Percentiles rank a stretch among this genome's conserved stretches.
Conservation (phyloP, 2,888 invertebrate species). For the Metalampra italica region DNA sequence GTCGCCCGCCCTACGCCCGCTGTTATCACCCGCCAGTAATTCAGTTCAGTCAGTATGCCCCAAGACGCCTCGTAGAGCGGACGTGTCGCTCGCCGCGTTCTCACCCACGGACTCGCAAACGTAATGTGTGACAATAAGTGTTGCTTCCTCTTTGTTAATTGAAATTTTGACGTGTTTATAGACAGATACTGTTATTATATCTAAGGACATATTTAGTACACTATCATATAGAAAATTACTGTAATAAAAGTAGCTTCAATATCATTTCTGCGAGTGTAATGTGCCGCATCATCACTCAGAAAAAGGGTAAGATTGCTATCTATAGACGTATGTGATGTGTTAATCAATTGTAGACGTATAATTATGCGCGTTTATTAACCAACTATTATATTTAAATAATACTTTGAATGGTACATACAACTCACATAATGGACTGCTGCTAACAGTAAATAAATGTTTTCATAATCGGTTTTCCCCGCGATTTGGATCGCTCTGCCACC, state of each 20-base stretch:
- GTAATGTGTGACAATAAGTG: slow-evolving; percentile 78
- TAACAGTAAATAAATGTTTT: slow-evolving; percentile 12
- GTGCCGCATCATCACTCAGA: slow-evolving; percentile 18
- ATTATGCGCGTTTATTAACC: neutral
- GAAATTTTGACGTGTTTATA: slow-evolving; percentile 53
- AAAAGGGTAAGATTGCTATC: slow-evolving; percentile 33
- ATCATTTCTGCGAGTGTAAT: slow-evolving; percentile 25
- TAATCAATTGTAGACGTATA: neutral
- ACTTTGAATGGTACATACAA: neutral
- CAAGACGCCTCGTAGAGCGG: slow-evolving; percentile 48
- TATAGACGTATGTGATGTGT: neutral
- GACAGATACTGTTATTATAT: slow-evolving; percentile 21
- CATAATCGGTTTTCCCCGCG: slow-evolving; percentile 23
- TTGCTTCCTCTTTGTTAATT: slow-evolving; percentile 71
- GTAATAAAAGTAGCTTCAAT: slow-evolving; percentile 23
- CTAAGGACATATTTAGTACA: slow-evolving; percentile 8
- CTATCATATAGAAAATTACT: slow-evolving; percentile 21
- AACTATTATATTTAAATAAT: neutral
- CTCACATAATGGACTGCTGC: neutral
- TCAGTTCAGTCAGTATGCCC: slow-evolving; percentile 52
- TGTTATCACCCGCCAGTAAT: slow-evolving; percentile 34
- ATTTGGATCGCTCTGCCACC: slow-evolving; percentile 26
- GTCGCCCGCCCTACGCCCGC: slow-evolving; percentile 49
- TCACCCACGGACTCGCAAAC: slow-evolving; percentile 49
- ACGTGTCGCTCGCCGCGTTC: slow-evolving; percentile 49